A percentile compares a stretch with the other conserved stretches of the same genome.
Evolutionary conservation across 2,113 vertebrate species (phyloP).

Genomic region (Sturnus vulgaris): DNA sequence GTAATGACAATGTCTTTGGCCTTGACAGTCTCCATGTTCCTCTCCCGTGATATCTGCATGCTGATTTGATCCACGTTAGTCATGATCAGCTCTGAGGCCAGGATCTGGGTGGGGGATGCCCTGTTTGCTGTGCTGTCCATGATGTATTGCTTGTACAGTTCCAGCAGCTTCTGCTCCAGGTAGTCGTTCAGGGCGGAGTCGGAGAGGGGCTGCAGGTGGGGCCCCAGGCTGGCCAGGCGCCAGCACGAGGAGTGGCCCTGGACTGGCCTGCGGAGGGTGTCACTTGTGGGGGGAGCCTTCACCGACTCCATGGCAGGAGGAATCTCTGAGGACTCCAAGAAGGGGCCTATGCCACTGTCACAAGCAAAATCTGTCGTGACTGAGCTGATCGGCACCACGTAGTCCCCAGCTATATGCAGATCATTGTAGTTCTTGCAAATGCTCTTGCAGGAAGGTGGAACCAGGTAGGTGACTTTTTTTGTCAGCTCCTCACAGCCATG

Average conservation of each 20-base stretch:
- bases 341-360: conserved; percentile 77
- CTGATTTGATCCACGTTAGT: conserved; percentile 92
- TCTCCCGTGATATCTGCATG: conserved; percentile 86
- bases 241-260: conserved; percentile 80
- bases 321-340: conserved; percentile 89
- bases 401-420: conserved; percentile 90
- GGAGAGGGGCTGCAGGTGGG: conserved; percentile 85
- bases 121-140: conserved; percentile 82
- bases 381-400: conserved; percentile 84
- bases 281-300: not conserved
- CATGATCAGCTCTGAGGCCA: conserved; percentile 89
- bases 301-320: conserved; percentile 76
- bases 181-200: conserved; percentile 90
- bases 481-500: conserved; percentile 66
- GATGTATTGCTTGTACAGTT: conserved; percentile 91
- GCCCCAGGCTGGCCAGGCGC: conserved; percentile 77
- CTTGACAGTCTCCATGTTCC: conserved; percentile 85
- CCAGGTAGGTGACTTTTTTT: conserved; percentile 81
- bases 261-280: not conserved
- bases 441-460: conserved; percentile 91
- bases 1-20: conserved; percentile 94
- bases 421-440: conserved; percentile 95
- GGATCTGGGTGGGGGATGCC: conserved; percentile 78
- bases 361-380: conserved; percentile 72
- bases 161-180: conserved; percentile 90